Evolutionary conservation across 1,140 invertebrate species (phyloP).

Genomic region (Leptinotarsa lineolata): DNA sequence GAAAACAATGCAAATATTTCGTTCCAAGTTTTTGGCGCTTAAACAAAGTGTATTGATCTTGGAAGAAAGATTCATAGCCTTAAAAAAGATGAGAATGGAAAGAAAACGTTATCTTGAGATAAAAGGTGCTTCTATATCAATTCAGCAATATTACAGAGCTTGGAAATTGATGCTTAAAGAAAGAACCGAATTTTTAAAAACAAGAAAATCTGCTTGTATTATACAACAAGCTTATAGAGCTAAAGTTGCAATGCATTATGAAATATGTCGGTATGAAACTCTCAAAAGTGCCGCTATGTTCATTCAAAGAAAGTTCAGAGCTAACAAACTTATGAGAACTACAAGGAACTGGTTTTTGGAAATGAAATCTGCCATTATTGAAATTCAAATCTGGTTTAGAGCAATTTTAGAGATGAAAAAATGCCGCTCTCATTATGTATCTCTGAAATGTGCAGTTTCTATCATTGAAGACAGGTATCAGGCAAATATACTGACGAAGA

Average conservation of each 20-base stretch:
- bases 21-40: slow-evolving; percentile 54
- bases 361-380: slow-evolving; percentile 47
- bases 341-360: slow-evolving; percentile 11
- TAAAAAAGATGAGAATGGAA: slow-evolving; percentile 38
- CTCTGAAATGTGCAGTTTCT: slow-evolving; percentile 40
- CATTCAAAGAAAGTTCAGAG: slow-evolving; percentile 49
- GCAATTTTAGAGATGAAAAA: slow-evolving; percentile 46
- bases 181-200: slow-evolving; percentile 31
- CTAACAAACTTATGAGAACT: slow-evolving; percentile 41
- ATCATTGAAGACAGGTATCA: slow-evolving; percentile 55
- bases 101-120: slow-evolving; percentile 28
- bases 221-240: slow-evolving; percentile 56
- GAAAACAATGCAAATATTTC: slow-evolving; percentile 52
- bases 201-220: slow-evolving; percentile 38
- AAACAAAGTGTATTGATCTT: slow-evolving; percentile 50
- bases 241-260: slow-evolving; percentile 48
- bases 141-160: slow-evolving; percentile 54
- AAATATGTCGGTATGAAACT: slow-evolving; percentile 46
- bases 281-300: slow-evolving; percentile 45
- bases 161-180: slow-evolving; percentile 32
- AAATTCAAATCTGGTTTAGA: slow-evolving; percentile 60
- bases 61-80: slow-evolving; percentile 47
- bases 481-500: slow-evolving; percentile 34
- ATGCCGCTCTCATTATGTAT: slow-evolving; percentile 46
- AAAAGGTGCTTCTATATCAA: slow-evolving; percentile 24